Conservation (phyloP, 1,140 invertebrate species). For the Drosophila obscura region DNA sequence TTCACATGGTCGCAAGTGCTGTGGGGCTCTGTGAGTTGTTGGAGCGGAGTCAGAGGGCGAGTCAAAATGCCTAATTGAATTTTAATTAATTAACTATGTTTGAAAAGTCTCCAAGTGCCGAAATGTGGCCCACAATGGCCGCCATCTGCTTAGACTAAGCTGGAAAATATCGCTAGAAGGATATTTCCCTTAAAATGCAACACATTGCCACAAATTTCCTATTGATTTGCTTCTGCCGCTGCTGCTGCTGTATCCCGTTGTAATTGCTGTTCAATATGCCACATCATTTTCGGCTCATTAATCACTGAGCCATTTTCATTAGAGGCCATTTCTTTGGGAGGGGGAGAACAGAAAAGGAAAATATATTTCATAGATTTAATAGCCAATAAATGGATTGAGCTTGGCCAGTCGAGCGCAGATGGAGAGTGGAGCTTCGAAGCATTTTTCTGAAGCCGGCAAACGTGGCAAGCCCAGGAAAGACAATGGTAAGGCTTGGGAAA, state of each 20-base stretch:
- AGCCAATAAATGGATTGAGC: constrained; percentile 13
- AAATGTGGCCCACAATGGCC: constrained; percentile 34
- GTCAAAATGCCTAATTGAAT: constrained; percentile 59
- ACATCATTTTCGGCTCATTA: constrained; percentile 80
- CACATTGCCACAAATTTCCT: constrained; percentile 54
- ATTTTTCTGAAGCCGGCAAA: background rate
- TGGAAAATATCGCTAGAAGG: background rate
- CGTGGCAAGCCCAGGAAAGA: background rate
- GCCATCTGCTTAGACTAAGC: constrained; percentile 44
- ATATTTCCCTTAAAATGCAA: constrained; percentile 32
- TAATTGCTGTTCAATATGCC: constrained; percentile 76
- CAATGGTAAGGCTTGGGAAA: too few relatives aligned
- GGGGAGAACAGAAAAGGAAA: constrained; percentile 38
- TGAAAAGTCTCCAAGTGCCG: constrained; percentile 35
- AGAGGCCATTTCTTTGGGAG: constrained; percentile 37
- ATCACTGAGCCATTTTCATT: constrained; percentile 71
- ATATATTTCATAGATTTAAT: constrained; percentile 46
- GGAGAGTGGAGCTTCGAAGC: background rate
- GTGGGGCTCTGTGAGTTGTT: background rate
- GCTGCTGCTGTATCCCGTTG: background rate
- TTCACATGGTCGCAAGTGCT: constrained; percentile 29
- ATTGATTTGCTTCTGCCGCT: constrained; percentile 34
- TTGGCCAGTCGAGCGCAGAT: background rate
- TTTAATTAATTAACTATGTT: constrained; percentile 79
- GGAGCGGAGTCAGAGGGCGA: background rate